These are phyloP conservation scores for Psittacus erithacus DNA, from an alignment of 2,113 vertebrate species.

Conservation along the genomic window DNA sequence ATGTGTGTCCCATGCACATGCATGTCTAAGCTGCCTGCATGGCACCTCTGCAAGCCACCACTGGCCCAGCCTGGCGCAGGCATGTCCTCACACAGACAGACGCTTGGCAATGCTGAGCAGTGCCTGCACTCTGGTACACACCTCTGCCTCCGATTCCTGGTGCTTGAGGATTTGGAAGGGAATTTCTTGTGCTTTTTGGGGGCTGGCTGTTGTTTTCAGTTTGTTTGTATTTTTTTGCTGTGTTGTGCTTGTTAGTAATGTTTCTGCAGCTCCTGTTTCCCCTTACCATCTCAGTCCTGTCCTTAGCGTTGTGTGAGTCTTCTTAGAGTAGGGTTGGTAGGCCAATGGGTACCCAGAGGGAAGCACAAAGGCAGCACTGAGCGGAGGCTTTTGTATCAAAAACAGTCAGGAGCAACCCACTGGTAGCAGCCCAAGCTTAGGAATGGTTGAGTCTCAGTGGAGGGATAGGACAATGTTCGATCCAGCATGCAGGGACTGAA, in stretches of 20 bases:
- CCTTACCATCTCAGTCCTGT: constrained; percentile 40
- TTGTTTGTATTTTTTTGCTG: constrained; percentile 36
- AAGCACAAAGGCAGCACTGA: background rate
- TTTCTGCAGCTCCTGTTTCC: constrained; percentile 53
- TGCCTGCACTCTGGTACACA: background rate
- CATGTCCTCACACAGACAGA: fast-evolving
- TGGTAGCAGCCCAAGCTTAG: background rate
- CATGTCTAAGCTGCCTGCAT: constrained; percentile 22
- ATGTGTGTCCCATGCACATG: background rate
- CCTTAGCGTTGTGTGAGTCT: background rate
- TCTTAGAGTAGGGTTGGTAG: background rate
- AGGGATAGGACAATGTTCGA: background rate
- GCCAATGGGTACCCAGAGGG: background rate
- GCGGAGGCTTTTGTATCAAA: background rate
- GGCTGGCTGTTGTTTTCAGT: constrained; percentile 51
- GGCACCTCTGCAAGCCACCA: constrained; percentile 19
- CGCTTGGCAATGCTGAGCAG: fast-evolving
- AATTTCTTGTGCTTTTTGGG: constrained; percentile 28
- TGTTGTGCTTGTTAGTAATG: constrained; percentile 51
- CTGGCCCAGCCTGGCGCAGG: fast-evolving
- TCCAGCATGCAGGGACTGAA: background rate
- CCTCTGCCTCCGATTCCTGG: background rate
- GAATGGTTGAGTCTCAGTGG: background rate
- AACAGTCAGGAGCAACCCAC: fast-evolving
- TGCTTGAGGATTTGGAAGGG: constrained; percentile 28